Evolutionary conservation across 1,140 invertebrate species (phyloP), one percentile per base, ranked within the genome.

Genomic region (Acromyrmex echinatior): DNA sequence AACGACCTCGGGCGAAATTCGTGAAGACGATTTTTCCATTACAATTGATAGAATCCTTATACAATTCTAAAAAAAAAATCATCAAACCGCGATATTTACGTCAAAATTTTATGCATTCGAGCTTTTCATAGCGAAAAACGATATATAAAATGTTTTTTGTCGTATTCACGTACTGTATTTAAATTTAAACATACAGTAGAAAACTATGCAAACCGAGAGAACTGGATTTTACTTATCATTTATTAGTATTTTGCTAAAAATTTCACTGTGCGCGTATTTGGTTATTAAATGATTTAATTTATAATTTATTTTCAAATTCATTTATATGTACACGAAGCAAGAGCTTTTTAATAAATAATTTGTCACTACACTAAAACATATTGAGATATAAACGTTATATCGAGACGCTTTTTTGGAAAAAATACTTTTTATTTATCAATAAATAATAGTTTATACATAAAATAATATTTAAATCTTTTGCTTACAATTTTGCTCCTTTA

Each of bases 101-200:
- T 21, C 4, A 35, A 10, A 18, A 25, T 62, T 76, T 16, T 18
- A 31, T 21, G 16, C 16, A 39, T 39, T 39, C 18, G 7, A 16
- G 12, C 31, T 60, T 62, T 25, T 62, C 12, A n/a, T 31, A 60
- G n/a, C 28, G 4, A 74, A 56, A 60, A 39, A 60, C 21, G 5
- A 73, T n/a, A 35, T n/a, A n/a, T n/a, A 28, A 25, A 71, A 73
- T 73, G 7, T 31, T 74, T 35, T 74, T 21, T 74, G 35, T 74
- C 10, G 12, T 74, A 31, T 73, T 56, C 14, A 25, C 5, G 45
- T 14, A 31, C 31, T 31, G 31, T 31, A 31, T 53, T 73, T 71
- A 10, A 53, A 71, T 65, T 65, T 65, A 65, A 65, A 65, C 16
- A 14, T 65, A 35, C 16, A n/a, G 2, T 31, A 31, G 9, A 73